Evolutionary conservation across 2,888 invertebrate species (phyloP).

Genomic region (Platycnemis pennipes): DNA sequence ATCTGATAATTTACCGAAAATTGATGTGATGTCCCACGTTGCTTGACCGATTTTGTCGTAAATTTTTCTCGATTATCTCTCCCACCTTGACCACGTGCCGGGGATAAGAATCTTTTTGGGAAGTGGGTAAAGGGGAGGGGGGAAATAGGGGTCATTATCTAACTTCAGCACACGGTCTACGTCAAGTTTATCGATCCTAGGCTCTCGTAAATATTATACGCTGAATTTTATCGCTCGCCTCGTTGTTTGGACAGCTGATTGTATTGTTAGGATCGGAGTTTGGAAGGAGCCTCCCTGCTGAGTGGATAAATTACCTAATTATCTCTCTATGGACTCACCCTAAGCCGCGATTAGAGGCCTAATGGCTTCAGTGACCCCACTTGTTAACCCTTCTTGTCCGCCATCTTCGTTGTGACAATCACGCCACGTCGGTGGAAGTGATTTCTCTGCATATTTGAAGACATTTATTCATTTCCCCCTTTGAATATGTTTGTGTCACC

Average conservation of each 20-base stretch:
- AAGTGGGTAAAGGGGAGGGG: background rate
- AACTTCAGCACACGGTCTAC: background rate
- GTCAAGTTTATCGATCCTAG: background rate
- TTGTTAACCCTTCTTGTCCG: background rate
- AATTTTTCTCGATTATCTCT: background rate
- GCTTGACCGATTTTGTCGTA: background rate
- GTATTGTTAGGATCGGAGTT: background rate
- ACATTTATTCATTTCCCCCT: no score
- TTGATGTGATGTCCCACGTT: background rate
- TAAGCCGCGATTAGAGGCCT: background rate
- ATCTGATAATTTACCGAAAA: background rate
- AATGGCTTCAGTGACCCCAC: background rate
- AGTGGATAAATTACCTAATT: background rate
- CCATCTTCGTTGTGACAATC: no score
- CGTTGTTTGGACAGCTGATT: background rate
- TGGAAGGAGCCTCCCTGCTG: no score
- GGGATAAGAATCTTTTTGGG: background rate
- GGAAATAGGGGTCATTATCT: background rate
- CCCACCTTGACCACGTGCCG: background rate
- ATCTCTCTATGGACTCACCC: background rate
- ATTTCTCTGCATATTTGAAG: no score
- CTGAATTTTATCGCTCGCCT: background rate
- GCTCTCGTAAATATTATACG: background rate
- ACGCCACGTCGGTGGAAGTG: no score
- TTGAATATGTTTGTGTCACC: background rate